These are phyloP conservation scores for Thalassoma bifasciatum DNA, from an alignment of 2,113 vertebrate genomes.

Conservation along the genomic window DNA sequence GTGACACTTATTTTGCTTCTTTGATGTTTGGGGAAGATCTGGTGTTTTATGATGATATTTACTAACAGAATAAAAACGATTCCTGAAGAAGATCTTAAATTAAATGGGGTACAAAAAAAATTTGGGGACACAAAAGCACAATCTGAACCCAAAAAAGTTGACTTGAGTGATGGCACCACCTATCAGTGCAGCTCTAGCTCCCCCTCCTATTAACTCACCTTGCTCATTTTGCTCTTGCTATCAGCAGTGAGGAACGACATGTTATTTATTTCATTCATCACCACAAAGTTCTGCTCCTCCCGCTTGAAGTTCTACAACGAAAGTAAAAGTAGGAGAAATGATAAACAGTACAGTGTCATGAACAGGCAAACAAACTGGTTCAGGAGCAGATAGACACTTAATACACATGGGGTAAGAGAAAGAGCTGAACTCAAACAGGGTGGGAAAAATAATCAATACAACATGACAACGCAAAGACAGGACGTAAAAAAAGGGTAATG, in stretches of 20 bases:
- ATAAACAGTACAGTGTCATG: not conserved
- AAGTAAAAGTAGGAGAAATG: conserved; percentile 2
- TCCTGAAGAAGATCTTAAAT: not conserved
- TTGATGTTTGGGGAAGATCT: no score
- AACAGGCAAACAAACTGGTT: no score
- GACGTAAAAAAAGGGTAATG: no score
- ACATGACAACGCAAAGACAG: no score
- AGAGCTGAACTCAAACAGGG: no score
- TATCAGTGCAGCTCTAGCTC: not conserved
- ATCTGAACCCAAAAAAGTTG: not conserved
- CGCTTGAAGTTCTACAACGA: conserved; percentile 91
- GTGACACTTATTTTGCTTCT: not conserved
- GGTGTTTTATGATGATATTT: no score
- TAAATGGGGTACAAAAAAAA: no score
- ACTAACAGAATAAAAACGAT: no score
- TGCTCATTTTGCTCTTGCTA: conserved; percentile 98
- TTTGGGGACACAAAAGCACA: not conserved
- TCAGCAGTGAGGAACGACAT: conserved; percentile 97
- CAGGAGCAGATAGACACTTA: no score
- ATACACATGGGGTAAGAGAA: no score
- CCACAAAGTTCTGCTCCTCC: conserved; percentile 96
- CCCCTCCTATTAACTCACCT: conserved; percentile 80
- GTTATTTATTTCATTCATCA: conserved; percentile 98
- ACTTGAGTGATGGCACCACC: not conserved
- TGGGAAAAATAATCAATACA: no score